Evolutionary conservation across 1,140 invertebrate species (phyloP), one percentile per base, ranked within the genome.

Genomic region (Spodoptera frugiperda): DNA sequence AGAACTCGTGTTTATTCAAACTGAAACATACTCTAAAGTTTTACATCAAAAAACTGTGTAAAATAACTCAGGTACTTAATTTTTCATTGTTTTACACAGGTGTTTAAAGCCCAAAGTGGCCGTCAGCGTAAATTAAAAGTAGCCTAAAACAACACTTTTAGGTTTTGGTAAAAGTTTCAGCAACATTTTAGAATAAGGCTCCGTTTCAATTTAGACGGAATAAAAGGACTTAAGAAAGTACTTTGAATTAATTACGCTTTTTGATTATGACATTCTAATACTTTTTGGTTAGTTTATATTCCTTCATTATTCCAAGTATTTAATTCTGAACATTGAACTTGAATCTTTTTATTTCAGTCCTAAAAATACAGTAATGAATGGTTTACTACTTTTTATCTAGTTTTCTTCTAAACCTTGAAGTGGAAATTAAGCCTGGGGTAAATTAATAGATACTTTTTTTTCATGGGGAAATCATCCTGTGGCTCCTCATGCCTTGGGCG

Each of bases 71-170:
- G 3, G 14, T 39, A 39, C 51, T 53, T 53, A 44, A n/a, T 63
- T 33, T 44, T 63, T 63, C 15, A 11, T 39, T 9, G 33, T 63
- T 63, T 63, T 44, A 3, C 39, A 33, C 59, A 63, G 59, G 33
- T 46, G 59, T 46, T 15, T 19, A n/a, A 61, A 39, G 33, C 15
- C 5, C 12, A 61, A 63, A 17, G 15, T 44, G 59, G 4, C 21
- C 33, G 5, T 44, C 17, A 59, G 44, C 11, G 15, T 44, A 63
- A 63, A 61, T 61, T 39, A 15, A 19, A 63, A 44, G 33, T 63
- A 19, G 33, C 59, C 33, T 44, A 44, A 63, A 63, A 44, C 33
- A 63, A 63, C 59, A 63, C 59, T 63, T 39, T n/a, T 0, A 33
- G n/a, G n/a, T 39, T 61, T 11, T 39, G 39, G 11, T 61, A 30